Evolutionary conservation across 2,113 vertebrate genomes (phyloP).

Genomic region (Mesocricetus auratus): DNA sequence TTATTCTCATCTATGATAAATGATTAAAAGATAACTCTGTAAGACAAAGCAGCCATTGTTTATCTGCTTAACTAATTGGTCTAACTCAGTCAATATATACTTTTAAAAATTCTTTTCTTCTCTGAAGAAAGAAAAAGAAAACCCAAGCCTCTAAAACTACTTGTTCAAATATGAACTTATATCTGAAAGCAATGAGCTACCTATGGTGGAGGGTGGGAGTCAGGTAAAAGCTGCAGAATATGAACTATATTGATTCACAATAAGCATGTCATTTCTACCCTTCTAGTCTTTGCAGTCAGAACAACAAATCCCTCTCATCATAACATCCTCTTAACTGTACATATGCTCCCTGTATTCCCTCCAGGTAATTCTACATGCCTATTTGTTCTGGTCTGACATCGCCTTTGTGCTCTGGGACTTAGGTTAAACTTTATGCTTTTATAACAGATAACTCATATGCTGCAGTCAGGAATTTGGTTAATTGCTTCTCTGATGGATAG

Average conservation of each 20-base stretch:
- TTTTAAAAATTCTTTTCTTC: constrained; percentile 30
- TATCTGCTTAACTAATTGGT: background rate
- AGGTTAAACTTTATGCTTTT: constrained; percentile 84
- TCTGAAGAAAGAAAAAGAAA: background rate
- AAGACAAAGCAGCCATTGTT: background rate
- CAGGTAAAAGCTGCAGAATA: constrained; percentile 56
- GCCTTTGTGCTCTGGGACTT: constrained; percentile 79
- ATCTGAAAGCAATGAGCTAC: background rate
- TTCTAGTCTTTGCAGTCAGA: constrained; percentile 60
- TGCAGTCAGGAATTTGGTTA: constrained; percentile 83
- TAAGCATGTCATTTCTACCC: constrained; percentile 58
- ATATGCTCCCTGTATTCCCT: constrained; percentile 57
- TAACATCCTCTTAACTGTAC: constrained; percentile 58
- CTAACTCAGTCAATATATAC: background rate
- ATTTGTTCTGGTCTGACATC: constrained; percentile 81
- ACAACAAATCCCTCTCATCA: constrained; percentile 77
- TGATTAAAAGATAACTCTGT: background rate
- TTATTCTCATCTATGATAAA: background rate
- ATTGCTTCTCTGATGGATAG: constrained; percentile 84
- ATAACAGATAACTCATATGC: constrained; percentile 77
- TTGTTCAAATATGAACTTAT: constrained; percentile 46
- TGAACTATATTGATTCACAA: constrained; percentile 60
- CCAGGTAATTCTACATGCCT: constrained; percentile 70
- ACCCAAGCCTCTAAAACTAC: background rate
- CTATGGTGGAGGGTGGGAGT: background rate